Evolutionary conservation across 2,113 vertebrate genomes (phyloP), one percentile per base, ranked within the genome.

Genomic region (Corydoras sp.): DNA sequence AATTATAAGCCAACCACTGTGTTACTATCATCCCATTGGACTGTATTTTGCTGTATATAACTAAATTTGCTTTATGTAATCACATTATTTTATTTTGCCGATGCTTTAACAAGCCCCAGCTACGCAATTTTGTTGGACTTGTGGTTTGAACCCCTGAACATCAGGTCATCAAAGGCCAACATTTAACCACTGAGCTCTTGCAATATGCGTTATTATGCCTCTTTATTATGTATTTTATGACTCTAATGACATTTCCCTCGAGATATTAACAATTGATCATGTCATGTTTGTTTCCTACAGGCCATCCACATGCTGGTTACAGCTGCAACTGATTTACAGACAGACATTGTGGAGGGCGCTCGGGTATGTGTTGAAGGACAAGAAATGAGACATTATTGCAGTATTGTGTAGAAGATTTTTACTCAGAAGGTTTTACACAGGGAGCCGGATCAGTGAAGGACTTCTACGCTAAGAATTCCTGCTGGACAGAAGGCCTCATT

Each of bases 381-480:
- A n/a, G 30, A 13, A 24, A 12, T 0, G 29, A 18, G 12, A 3
- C 14, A 51, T 48, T 50, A 12, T 64, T 58, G 35, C n/a, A 9
- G 12, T 14, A 1, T 7, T 69, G 14, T 64, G 69, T 3, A 68
- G 3, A 10, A 43, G 35, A 43, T 43, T 43, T 43, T 3, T 43
- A 35, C 35, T 43, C 35, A 43, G 1, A 10, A 3, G 10, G 68
- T 54, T 48, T 7, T 8, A 56, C 56, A n/a, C 62, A 99, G 97
- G 97, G 96, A 0, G 92, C 91, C 0, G 92, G 95, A 0, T 95
- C 97, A 5, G 87, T 90, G 14, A 94, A 93, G 51, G 97, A 99
- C 31, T 99, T 99, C 80, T 99, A 99, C 1, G 96, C 94, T 81
- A 97, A 91, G 89, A 98, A 99, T 82, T 99, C 97, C 30, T 89